These are phyloP conservation scores for Babyrousa celebensis DNA, from an alignment of 2,797 vertebrate species.

Conservation along the genomic window DNA sequence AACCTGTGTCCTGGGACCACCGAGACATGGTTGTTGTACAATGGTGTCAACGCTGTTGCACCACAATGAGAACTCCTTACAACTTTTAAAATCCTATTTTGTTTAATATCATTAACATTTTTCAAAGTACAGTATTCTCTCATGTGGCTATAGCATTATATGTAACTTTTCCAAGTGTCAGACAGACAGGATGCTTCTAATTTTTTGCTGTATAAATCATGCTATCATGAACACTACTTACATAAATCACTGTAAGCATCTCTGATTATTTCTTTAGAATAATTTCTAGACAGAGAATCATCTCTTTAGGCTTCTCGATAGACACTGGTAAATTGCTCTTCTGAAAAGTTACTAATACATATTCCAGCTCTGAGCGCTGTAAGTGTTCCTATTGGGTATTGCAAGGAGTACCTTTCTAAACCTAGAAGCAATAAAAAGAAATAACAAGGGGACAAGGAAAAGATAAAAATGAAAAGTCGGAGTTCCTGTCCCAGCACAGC, in stretches of 20 bases:
- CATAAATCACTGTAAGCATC: not conserved
- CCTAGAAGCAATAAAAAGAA: constrained; percentile 30
- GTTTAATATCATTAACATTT: constrained; percentile 44
- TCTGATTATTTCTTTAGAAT: constrained; percentile 42
- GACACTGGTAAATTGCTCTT: not conserved
- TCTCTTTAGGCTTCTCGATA: not conserved
- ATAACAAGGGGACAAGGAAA: not conserved
- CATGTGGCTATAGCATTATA: not conserved
- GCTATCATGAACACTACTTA: not conserved
- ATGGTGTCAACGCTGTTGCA: too few relatives aligned
- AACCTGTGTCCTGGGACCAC: too few relatives aligned
- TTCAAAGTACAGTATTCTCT: constrained; percentile 21
- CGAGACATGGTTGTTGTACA: too few relatives aligned
- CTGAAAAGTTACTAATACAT: constrained; percentile 17
- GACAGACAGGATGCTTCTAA: not conserved
- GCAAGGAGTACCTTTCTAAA: constrained; percentile 38
- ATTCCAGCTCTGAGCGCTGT: not conserved
- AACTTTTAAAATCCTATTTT: not conserved
- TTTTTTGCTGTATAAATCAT: constrained; percentile 45
- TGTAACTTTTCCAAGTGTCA: not conserved
- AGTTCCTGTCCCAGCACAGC: too few relatives aligned
- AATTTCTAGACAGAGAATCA: constrained; percentile 14
- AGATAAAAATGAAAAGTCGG: not conserved
- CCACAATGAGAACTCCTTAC: too few relatives aligned
- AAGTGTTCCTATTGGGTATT: not conserved